phyloP scores from a whole-genome alignment of 2,113 vertebrate species.

The crab-eating macaque (Macaca fascicularis) region DNA sequence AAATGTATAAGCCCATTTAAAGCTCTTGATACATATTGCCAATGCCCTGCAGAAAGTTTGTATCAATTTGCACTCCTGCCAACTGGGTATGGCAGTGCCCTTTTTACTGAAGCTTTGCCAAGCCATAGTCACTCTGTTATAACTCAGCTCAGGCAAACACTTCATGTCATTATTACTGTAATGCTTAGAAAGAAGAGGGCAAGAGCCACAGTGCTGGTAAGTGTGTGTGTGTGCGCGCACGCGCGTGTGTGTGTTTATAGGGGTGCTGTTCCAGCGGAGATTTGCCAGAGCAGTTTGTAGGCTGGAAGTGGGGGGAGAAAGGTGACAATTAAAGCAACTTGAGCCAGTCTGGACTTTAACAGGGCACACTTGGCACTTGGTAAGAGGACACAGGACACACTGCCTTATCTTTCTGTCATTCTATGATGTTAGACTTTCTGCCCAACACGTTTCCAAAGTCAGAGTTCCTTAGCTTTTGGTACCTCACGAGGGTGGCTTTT shows the following conservation, averaged over 20 bases:
- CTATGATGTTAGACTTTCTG: not conserved
- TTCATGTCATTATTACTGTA: not conserved
- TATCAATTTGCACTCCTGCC: not conserved
- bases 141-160: not conserved
- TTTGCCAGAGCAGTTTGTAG: not conserved
- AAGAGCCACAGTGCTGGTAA: not conserved
- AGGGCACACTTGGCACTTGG: not conserved
- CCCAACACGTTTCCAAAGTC: not conserved
- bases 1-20: not conserved
- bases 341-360: not conserved
- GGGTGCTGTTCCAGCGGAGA: not conserved
- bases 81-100: not conserved
- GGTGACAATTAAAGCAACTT: not conserved
- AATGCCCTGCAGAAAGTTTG: not conserved
- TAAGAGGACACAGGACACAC: not conserved
- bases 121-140: not conserved
- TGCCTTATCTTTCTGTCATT: not conserved
- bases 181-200: not conserved
- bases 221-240: too few species aligned
- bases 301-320: not conserved
- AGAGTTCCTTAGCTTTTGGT: not conserved
- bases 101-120: not conserved
- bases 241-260: fast-evolving
- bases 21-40: not conserved
- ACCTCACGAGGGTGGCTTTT: not conserved